A percentile compares a stretch with the other conserved stretches of the same genome.
Conservation (phyloP, 2,888 invertebrate species). For the Hymenopus coronatus region DNA sequence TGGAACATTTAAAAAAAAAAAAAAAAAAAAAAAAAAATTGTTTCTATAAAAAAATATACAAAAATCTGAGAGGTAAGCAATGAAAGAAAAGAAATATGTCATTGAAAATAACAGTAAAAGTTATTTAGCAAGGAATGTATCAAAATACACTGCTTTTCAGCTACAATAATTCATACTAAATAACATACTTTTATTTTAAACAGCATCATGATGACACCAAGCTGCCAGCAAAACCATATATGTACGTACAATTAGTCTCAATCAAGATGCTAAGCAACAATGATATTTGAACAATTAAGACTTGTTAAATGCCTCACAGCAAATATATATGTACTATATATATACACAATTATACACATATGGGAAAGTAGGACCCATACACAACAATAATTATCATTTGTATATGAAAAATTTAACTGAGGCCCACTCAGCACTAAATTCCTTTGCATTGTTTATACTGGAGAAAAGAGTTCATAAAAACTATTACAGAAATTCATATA, state of each 20-base stretch:
- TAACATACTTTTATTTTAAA: not conserved
- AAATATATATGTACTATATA: not conserved
- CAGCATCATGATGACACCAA: not conserved
- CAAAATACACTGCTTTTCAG: not conserved
- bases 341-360: not conserved
- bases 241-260: not conserved
- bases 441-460: not conserved
- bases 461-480: not conserved
- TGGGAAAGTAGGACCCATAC: not conserved
- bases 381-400: not conserved
- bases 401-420: not conserved
- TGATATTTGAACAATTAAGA: not conserved
- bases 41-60: no score
- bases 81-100: no score
- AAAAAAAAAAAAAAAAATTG: no score
- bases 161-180: not conserved
- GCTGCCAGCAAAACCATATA: not conserved
- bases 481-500: not conserved
- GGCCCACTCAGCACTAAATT: not conserved
- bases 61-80: no score
- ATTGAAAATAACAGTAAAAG: no score
- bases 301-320: not conserved
- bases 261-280: conserved; percentile 12
- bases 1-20: no score
- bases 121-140: not conserved